Conservation (phyloP, 2,113 vertebrate genomes). For the Syngnathus typhle region DNA sequence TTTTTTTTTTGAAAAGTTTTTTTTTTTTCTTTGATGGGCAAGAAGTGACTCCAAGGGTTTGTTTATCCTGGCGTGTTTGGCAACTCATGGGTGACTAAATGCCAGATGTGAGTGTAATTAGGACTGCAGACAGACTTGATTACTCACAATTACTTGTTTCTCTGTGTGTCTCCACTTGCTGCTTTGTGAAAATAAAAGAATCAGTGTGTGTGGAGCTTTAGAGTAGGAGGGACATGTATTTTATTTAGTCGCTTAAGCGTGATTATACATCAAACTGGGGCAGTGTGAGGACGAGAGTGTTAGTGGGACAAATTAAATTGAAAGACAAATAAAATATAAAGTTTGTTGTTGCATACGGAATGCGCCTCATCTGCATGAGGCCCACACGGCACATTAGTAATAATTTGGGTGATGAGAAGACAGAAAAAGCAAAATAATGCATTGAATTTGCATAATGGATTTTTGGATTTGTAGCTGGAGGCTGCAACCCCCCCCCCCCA, state of each 20-base stretch:
- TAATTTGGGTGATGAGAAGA: constrained; percentile 31
- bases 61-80: constrained; percentile 42
- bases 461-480: constrained; percentile 22
- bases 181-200: neutral
- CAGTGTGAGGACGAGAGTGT: constrained; percentile 32
- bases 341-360: constrained; percentile 30
- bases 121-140: constrained; percentile 43
- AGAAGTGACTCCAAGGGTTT: constrained; percentile 33
- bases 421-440: constrained; percentile 39
- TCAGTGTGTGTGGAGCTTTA: constrained; percentile 4
- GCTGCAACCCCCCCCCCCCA: constrained; percentile 43
- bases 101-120: constrained; percentile 46
- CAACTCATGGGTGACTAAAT: constrained; percentile 51
- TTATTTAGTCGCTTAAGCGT: neutral
- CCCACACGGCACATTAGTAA: constrained; percentile 37
- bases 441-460: constrained; percentile 43
- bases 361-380: constrained; percentile 31
- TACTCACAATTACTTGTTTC: constrained; percentile 33
- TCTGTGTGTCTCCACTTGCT: neutral
- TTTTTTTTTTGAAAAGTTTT: neutral
- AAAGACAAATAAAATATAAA: constrained; percentile 21
- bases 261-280: constrained; percentile 28
- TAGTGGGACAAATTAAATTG: constrained; percentile 27
- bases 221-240: neutral
- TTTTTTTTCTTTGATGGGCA: constrained; percentile 17